phyloP scores from a whole-genome alignment of 2,797 vertebrate genomes.

The Gymnoscopelus braueri region DNA sequence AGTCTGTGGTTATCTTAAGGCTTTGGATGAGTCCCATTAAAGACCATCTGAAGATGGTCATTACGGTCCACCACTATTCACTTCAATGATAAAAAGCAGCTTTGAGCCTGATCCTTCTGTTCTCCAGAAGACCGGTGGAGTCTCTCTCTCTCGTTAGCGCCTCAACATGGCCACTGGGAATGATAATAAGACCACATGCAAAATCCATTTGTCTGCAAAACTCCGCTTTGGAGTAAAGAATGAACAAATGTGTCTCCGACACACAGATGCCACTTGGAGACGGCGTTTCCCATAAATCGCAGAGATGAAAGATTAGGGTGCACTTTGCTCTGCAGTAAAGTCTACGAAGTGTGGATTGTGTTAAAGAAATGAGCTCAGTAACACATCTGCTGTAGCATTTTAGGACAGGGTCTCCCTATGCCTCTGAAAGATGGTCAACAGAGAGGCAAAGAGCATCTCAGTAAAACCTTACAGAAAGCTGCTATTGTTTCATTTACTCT shows the following conservation, averaged over 20 bases:
- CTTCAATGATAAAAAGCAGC: constrained; percentile 27
- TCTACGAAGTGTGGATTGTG: constrained; percentile 40
- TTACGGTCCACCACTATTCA: constrained; percentile 51
- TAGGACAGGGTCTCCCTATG: constrained; percentile 16
- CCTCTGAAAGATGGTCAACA: constrained; percentile 15
- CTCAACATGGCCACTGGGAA: constrained; percentile 28
- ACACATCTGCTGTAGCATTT: constrained; percentile 59
- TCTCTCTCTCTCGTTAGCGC: constrained; percentile 6
- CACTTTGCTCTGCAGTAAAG: constrained; percentile 50
- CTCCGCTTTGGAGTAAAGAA: constrained; percentile 26
- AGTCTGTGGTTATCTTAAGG: constrained; percentile 59
- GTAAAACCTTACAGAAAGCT: constrained; percentile 40
- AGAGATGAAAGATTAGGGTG: constrained; percentile 45
- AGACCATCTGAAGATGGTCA: constrained; percentile 52
- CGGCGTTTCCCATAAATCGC: constrained; percentile 25
- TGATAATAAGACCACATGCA: constrained; percentile 17
- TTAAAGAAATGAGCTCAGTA: constrained; percentile 49
- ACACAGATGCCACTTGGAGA: constrained; percentile 44
- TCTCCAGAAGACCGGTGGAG: constrained; percentile 3
- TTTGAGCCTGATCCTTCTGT: constrained; percentile 29
- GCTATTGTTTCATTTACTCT: constrained; percentile 27
- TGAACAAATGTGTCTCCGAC: constrained; percentile 20
- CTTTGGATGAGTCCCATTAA: constrained; percentile 66
- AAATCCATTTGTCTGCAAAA: constrained; percentile 22
- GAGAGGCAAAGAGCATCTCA: constrained; percentile 35